Percentiles rank a stretch among this genome's conserved stretches.
Conservation (phyloP, 2,797 vertebrate species). For the Tapirus indicus region DNA sequence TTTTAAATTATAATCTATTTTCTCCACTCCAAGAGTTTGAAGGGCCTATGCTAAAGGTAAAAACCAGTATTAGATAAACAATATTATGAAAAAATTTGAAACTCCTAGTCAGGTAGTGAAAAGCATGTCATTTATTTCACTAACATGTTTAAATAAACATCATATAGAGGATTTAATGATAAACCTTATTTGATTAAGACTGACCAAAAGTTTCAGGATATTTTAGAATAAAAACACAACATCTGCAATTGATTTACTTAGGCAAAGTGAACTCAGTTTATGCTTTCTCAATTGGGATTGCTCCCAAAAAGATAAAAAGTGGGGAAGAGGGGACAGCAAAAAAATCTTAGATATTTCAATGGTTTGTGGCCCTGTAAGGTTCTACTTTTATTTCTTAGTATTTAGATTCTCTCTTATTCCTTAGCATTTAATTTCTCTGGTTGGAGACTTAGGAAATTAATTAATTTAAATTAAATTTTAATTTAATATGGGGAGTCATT, state of each 20-base stretch:
- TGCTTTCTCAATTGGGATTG: not conserved
- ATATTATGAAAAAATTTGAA: not conserved
- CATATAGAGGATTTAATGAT: not conserved
- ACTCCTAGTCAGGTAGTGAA: not conserved
- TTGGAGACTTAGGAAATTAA: not conserved
- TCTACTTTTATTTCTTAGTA: not conserved
- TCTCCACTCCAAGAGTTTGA: not conserved
- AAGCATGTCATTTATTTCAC: conserved; percentile 21
- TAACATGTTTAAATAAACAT: conserved; percentile 8
- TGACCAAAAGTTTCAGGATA: not conserved
- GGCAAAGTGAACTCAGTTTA: not conserved
- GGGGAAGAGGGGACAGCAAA: fast-evolving
- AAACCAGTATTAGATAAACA: conserved; percentile 7
- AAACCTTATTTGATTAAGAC: not conserved
- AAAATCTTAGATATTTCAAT: not conserved
- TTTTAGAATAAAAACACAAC: conserved; percentile 21
- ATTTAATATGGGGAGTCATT: not conserved
- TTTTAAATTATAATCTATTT: conserved; percentile 24
- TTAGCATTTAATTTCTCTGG: not conserved
- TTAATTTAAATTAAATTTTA: not conserved
- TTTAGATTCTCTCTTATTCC: not conserved
- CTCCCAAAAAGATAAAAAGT: not conserved
- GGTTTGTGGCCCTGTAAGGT: not conserved
- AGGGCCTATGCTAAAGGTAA: not conserved
- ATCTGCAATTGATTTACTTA: not conserved